Evolutionary conservation across 2,888 invertebrate genomes (phyloP).

Genomic region (Stenichneumon culpator): DNA sequence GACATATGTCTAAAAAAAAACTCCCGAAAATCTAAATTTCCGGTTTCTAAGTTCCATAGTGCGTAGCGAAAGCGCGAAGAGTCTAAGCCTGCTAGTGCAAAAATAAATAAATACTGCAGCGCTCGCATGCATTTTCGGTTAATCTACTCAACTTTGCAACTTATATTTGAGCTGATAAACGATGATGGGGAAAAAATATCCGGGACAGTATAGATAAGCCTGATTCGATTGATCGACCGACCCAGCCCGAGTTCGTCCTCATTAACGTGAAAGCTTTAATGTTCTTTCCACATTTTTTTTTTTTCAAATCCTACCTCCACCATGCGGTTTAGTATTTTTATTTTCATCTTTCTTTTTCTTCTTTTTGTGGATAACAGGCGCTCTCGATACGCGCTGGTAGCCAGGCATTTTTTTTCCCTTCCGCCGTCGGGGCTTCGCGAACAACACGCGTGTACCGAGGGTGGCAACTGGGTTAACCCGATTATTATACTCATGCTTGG

Average conservation of each 20-base stretch:
- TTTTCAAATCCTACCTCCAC: not conserved
- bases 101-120: not conserved
- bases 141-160: not conserved
- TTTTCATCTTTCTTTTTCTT: conserved; percentile 20
- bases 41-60: no score
- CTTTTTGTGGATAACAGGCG: conserved; percentile 42
- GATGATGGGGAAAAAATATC: conserved; percentile 4
- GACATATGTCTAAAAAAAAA: no score
- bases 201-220: conserved; percentile 41
- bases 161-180: not conserved
- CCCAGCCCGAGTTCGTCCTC: conserved; percentile 40
- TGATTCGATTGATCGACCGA: conserved; percentile 58
- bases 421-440: conserved; percentile 70
- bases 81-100: not conserved
- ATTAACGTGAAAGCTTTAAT: conserved; percentile 46
- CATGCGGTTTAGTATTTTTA: conserved; percentile 20
- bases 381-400: conserved; percentile 36
- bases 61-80: no score
- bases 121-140: not conserved
- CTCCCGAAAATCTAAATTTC: no score
- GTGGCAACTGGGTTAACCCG: conserved; percentile 74
- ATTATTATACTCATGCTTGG: conserved; percentile 74
- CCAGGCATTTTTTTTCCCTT: conserved; percentile 57
- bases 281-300: conserved; percentile 19
- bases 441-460: conserved; percentile 68